Evolutionary conservation across 1,140 invertebrate species (phyloP), one percentile per base, ranked within the genome.

Genomic region (Bombus sylvicola): DNA sequence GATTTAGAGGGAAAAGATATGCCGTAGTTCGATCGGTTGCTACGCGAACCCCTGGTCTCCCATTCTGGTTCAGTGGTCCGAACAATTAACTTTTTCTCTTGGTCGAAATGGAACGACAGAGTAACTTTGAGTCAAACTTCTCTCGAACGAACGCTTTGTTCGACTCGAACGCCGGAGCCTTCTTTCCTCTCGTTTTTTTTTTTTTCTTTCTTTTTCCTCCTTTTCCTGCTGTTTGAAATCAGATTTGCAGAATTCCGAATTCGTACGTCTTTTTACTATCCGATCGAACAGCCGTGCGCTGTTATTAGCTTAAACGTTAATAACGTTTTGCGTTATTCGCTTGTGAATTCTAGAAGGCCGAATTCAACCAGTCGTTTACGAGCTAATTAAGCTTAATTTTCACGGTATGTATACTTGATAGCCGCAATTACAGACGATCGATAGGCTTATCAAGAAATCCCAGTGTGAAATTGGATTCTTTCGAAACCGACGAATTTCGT

Each of bases 381-480:
- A n/a, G 25, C 25, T 28, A 57, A 71, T 71, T 37, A 71, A 47
- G 68, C 2, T 73, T 43, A 73, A 73, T 81, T 81, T 62, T 57
- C 53, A 2, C 53, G 12, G 47, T 10, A 10, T 62, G 59, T 62
- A 5, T 62, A 28, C 41, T 25, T 8, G 31, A 53, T 59, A 47
- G n/a, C 69, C 12, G 57, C 39, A 47, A 66, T 82, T 74, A 47
- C 43, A 34, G n/a, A 15, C 25, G 53, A 74, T 62, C 69, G 80
- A 74, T 22, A 43, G 57, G 71, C 71, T 18, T 41, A 37, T 25
- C n/a, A 4, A 39, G 34, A 66, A 25, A 73, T 81, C n/a, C 37
- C 4, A 9, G 1, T 37, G 22, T 6, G 74, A 83, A 83, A 83
- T 83, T 76, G 62, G 72, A 75, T 75, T 83, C 57, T 68, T 41